phyloP scores from a whole-genome alignment of 2,113 vertebrate species.

The Prunella fulvescens region DNA sequence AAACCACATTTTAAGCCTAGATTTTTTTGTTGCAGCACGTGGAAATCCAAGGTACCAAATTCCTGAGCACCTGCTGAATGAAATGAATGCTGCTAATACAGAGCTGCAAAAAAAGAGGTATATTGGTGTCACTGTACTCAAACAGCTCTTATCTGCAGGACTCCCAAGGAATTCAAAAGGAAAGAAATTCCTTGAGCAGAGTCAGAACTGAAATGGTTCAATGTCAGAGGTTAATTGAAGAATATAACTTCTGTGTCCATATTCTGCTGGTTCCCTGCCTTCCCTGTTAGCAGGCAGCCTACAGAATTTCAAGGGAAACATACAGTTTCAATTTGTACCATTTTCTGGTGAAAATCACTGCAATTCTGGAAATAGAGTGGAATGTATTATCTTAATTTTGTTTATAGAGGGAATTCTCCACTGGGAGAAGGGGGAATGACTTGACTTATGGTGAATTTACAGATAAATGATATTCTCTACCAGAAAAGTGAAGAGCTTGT shows the following conservation, averaged over 20 bases:
- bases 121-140: neutral
- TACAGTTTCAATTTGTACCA: accelerated
- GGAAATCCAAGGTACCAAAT: slow-evolving; percentile 85
- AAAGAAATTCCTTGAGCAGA: neutral
- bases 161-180: neutral
- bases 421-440: neutral
- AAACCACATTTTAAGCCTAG: neutral
- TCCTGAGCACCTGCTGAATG: slow-evolving; percentile 81
- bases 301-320: neutral
- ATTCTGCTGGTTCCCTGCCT: neutral
- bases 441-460: neutral
- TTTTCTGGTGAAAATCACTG: neutral
- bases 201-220: neutral
- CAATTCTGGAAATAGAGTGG: neutral
- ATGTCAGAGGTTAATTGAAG: neutral
- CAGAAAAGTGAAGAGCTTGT: neutral
- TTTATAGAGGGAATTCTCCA: neutral
- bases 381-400: neutral
- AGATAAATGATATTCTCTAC: neutral
- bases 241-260: too few relatives aligned
- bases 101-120: slow-evolving; percentile 84
- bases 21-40: slow-evolving; percentile 73
- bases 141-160: neutral
- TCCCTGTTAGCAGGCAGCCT: neutral
- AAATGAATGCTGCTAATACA: slow-evolving; percentile 82